Conservation (phyloP, 2,113 vertebrate species). For the Hippocampus abdominalis region DNA sequence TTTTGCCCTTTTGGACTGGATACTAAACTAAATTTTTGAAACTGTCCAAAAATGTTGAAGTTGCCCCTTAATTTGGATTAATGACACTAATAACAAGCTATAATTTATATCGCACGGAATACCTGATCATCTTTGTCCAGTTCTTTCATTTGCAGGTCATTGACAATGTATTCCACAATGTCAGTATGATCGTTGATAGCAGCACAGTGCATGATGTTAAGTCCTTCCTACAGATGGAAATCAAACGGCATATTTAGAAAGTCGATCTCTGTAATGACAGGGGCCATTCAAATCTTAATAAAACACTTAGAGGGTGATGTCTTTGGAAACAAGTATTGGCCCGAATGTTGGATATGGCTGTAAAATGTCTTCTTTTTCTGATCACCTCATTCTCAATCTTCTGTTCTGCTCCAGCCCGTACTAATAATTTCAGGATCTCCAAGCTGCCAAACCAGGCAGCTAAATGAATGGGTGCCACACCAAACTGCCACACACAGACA, state of each 20-base stretch:
- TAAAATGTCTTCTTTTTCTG: background rate
- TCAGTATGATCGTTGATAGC: conserved; percentile 81
- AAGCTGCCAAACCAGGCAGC: conserved; percentile 88
- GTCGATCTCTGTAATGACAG: background rate
- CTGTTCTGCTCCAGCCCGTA: conserved; percentile 84
- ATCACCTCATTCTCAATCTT: conserved; percentile 79
- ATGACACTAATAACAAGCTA: background rate
- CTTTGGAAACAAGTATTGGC: background rate
- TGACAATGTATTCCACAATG: conserved; percentile 81
- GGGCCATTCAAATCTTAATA: background rate
- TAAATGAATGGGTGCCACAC: conserved; percentile 82
- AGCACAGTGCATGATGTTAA: conserved; percentile 85
- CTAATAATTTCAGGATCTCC: conserved; percentile 79
- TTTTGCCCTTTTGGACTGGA: background rate
- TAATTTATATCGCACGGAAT: background rate
- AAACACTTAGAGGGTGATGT: background rate
- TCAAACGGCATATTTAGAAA: background rate
- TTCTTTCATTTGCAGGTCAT: conserved; percentile 83
- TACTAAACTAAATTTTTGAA: background rate
- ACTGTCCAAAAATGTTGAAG: background rate
- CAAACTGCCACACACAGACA: conserved; percentile 68
- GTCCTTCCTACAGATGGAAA: conserved; percentile 74
- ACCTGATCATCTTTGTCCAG: conserved; percentile 81
- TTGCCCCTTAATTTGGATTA: background rate
- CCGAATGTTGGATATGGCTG: background rate